These are phyloP conservation scores for Entelurus aequoreus DNA, from an alignment of 2,113 vertebrate genomes.

Conservation along the genomic window DNA sequence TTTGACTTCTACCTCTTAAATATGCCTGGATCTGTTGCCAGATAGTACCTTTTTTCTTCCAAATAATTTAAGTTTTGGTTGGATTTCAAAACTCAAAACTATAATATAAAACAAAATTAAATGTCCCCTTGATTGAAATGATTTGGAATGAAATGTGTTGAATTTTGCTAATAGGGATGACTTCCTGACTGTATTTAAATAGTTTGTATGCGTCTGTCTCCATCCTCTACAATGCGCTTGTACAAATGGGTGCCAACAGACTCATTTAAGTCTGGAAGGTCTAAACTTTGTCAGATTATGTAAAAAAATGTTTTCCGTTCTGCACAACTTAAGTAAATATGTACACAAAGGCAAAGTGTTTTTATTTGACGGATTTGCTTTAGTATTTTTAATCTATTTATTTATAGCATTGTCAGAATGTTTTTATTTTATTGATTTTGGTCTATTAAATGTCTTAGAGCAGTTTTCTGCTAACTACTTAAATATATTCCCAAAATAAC, in stretches of 20 bases:
- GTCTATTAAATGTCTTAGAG: slow-evolving; percentile 25
- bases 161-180: no score
- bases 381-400: slow-evolving; percentile 3
- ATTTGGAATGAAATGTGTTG: neutral
- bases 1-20: slow-evolving; percentile 13
- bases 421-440: slow-evolving; percentile 13
- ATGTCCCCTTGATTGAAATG: neutral
- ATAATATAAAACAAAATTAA: neutral
- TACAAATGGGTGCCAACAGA: neutral
- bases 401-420: slow-evolving; percentile 5
- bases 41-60: slow-evolving; percentile 1
- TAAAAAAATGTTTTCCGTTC: neutral
- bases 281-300: slow-evolving; percentile 7
- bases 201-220: neutral
- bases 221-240: neutral
- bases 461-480: slow-evolving; percentile 15
- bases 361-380: neutral
- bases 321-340: slow-evolving; percentile 24
- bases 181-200: no score
- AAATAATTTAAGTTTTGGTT: no score
- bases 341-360: slow-evolving; percentile 17
- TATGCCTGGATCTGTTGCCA: slow-evolving; percentile 15
- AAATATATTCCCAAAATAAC: neutral
- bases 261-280: neutral
- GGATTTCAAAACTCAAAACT: no score